Conservation (phyloP, 2,888 invertebrate species). For the Drosophila neotestacea region DNA sequence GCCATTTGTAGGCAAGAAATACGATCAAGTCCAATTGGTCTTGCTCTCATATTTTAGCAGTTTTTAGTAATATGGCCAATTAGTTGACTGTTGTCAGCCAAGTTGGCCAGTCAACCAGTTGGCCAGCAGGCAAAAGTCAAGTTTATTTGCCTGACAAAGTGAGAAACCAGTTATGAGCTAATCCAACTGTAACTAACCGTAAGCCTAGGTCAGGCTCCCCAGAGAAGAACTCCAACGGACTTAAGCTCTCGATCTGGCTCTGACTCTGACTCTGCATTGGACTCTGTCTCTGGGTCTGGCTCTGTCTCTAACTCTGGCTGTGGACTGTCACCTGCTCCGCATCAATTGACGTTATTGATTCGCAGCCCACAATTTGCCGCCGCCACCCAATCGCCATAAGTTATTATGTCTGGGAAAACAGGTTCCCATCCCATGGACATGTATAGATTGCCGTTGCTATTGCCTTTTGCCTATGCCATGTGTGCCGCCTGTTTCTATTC, state of each 20-base stretch:
- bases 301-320: not conserved
- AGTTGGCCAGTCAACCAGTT: slow-evolving; percentile 22
- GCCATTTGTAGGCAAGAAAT: slow-evolving; percentile 57
- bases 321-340: slow-evolving; percentile 68
- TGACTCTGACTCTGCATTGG: not conserved
- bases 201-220: slow-evolving; percentile 50
- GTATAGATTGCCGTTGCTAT: slow-evolving; percentile 66
- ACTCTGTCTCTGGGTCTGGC: not conserved
- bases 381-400: slow-evolving; percentile 76
- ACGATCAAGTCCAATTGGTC: slow-evolving; percentile 17
- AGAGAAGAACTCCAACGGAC: slow-evolving; percentile 17
- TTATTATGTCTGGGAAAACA: slow-evolving; percentile 74
- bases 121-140: slow-evolving; percentile 18
- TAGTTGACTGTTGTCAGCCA: slow-evolving; percentile 62
- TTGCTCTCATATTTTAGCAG: slow-evolving; percentile 66
- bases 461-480: slow-evolving; percentile 59
- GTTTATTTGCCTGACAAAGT: slow-evolving; percentile 49
- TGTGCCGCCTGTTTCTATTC: slow-evolving; percentile 40
- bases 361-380: slow-evolving; percentile 72
- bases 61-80: slow-evolving; percentile 70
- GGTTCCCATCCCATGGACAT: slow-evolving; percentile 65
- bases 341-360: slow-evolving; percentile 75
- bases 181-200: slow-evolving; percentile 69
- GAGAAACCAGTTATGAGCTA: slow-evolving; percentile 55
- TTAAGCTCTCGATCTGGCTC: not conserved